These are phyloP conservation scores for Gnathonemus echidnorhynchus DNA, from an alignment of 2,113 vertebrate species.

Conservation along the genomic window DNA sequence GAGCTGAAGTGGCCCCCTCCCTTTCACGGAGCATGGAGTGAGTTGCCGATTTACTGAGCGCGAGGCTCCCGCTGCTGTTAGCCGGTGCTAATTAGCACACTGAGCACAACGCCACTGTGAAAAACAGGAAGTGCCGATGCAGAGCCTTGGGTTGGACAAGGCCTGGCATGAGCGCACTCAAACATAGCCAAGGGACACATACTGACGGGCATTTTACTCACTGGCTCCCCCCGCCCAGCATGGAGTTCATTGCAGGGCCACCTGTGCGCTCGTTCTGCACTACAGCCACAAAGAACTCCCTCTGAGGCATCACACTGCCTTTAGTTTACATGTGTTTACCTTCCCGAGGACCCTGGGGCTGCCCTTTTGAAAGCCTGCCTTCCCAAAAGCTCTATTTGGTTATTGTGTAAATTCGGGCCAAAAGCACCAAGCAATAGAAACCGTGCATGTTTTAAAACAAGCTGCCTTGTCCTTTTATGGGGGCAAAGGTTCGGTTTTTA, in stretches of 20 bases:
- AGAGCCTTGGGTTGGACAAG: background rate
- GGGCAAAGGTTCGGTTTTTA: background rate
- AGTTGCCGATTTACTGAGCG: background rate
- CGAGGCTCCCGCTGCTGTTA: background rate
- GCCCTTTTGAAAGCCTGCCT: background rate
- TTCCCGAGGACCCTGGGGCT: background rate
- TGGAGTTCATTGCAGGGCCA: background rate
- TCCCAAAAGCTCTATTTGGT: background rate
- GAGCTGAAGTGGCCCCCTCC: background rate
- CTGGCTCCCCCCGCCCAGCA: background rate
- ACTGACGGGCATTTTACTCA: background rate
- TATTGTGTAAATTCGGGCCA: background rate
- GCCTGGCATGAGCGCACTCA: background rate
- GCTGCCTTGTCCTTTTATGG: background rate
- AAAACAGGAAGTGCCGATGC: conserved; percentile 5
- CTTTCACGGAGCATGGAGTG: background rate
- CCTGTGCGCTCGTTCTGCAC: background rate
- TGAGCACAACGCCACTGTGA: background rate
- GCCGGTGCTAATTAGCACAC: background rate
- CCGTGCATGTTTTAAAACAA: background rate
- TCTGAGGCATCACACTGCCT: background rate
- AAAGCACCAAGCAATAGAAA: background rate
- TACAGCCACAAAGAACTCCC: background rate
- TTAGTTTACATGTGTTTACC: conserved; percentile 6
- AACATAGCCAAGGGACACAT: background rate